Evolutionary conservation across 1,140 invertebrate species (phyloP), one percentile per base, ranked within the genome.

Genomic region (Brachionus koreanus): DNA sequence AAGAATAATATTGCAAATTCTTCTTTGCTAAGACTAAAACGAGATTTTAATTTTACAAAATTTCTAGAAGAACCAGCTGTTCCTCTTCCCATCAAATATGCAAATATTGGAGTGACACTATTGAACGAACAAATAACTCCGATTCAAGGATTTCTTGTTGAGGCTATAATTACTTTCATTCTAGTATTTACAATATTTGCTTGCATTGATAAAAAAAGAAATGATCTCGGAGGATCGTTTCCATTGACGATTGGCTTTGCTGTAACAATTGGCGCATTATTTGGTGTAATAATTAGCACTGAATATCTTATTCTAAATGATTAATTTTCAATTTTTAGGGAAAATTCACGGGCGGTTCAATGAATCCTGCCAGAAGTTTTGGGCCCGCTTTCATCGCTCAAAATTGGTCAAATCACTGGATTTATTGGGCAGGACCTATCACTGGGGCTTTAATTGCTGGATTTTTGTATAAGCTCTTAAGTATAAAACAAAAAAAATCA

Each of bases 361-460:
- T 97, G 86, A 97, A 97, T 88, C 95, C 95, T 6, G 94, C 95
- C 0, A 89, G 95, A 84, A 94, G 94, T 0, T 88, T 97, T 57
- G 95, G 95, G 5, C 94, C 94, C 10, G 93, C 95, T 0, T 94
- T 96, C 87, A 93, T 96, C 5, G 91, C 93, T 84, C 94, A 94
- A 85, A 92, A 91, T 84, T 97, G 94, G 93, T 92, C 94, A 39
- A 91, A 92, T 84, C 95, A 96, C 85, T 97, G 95, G 95, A 94
- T 89, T 19, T 89, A 87, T 83, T 88, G 88, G 88, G 84, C 88
- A 37, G 88, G 86, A 5, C 88, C 88, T 0, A 74, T 88, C 2
- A 67, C 87, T 9, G 87, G 86, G 2, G 86, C 85, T 9, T 83
- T 88, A 29, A 81, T 88, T 7, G 86, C 85, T 25, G 85, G 83